These are phyloP conservation scores for Taurulus bubalis DNA, from an alignment of 2,113 vertebrate genomes.

Conservation along the genomic window DNA sequence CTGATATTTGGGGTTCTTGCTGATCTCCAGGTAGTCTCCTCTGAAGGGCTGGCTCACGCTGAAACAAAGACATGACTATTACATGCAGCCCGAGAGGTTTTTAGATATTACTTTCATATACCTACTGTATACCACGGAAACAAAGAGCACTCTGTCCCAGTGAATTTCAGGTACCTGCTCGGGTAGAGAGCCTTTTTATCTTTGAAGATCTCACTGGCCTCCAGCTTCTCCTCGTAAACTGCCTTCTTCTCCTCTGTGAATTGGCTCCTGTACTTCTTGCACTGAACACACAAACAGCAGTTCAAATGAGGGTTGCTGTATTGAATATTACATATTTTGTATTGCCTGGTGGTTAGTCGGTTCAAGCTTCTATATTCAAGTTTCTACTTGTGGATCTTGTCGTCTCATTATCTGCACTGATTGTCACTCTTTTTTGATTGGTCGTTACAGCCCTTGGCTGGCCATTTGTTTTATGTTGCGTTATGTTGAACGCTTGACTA, in stretches of 20 bases:
- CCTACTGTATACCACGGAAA: neutral
- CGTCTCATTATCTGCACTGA: neutral
- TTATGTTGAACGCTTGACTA: neutral
- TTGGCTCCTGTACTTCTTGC: constrained; percentile 95
- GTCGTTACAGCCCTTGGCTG: neutral
- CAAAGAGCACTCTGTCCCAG: neutral
- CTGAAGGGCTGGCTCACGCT: constrained; percentile 97
- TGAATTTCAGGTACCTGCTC: constrained; percentile 84
- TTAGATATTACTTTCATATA: neutral
- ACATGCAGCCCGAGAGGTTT: neutral
- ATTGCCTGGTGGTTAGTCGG: too few species aligned
- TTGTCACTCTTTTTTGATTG: neutral
- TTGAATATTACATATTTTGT: neutral
- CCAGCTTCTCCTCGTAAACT: constrained; percentile 95
- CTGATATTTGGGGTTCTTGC: constrained; percentile 97
- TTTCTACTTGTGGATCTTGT: neutral
- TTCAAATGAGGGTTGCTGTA: neutral
- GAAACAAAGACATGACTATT: constrained; percentile 11
- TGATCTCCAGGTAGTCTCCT: constrained; percentile 97
- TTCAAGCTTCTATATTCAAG: neutral
- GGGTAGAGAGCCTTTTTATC: constrained; percentile 97
- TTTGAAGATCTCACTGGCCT: constrained; percentile 98
- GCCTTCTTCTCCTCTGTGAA: constrained; percentile 96
- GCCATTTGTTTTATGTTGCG: neutral
- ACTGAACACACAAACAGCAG: constrained; percentile 78